phyloP scores from a whole-genome alignment of 2,797 vertebrate genomes.

The Rhynchotus rufescens region DNA sequence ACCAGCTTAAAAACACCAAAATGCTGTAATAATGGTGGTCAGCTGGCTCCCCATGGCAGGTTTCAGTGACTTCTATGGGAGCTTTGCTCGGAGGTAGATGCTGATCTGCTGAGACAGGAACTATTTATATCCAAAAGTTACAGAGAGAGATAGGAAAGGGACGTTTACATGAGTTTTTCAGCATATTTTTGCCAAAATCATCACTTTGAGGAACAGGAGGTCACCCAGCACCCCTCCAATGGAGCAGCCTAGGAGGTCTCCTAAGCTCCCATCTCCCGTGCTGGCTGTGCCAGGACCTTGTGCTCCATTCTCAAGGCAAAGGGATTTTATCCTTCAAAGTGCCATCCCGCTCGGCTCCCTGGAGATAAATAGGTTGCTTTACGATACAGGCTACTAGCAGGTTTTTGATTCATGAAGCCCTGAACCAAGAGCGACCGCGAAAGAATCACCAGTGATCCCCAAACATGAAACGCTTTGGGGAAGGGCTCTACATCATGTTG shows the following conservation, averaged over 20 bases:
- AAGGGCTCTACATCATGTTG: background rate
- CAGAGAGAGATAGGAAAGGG: background rate
- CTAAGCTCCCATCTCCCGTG: background rate
- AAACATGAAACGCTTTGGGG: conserved; percentile 62
- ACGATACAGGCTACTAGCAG: background rate
- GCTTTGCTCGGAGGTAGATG: background rate
- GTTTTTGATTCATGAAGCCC: conserved; percentile 67
- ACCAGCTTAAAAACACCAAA: background rate
- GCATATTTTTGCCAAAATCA: background rate
- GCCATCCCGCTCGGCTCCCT: conserved; percentile 55
- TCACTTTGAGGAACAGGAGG: conserved; percentile 10
- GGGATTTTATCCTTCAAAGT: conserved; percentile 59
- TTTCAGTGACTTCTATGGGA: background rate
- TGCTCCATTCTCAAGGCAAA: conserved; percentile 27
- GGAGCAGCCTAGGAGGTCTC: conserved; percentile 11
- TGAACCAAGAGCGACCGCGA: conserved; percentile 50
- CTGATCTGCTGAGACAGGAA: background rate
- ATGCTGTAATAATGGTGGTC: background rate
- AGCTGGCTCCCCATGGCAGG: background rate
- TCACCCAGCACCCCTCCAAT: conserved; percentile 27
- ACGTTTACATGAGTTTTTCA: background rate
- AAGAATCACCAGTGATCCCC: conserved; percentile 48
- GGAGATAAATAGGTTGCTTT: conserved; percentile 47
- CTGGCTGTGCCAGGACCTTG: background rate
- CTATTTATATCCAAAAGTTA: rapidly evolving